Base-by-base conservation (phyloP, 2,888 invertebrate species). In the Mesochorus sp. region DNA sequence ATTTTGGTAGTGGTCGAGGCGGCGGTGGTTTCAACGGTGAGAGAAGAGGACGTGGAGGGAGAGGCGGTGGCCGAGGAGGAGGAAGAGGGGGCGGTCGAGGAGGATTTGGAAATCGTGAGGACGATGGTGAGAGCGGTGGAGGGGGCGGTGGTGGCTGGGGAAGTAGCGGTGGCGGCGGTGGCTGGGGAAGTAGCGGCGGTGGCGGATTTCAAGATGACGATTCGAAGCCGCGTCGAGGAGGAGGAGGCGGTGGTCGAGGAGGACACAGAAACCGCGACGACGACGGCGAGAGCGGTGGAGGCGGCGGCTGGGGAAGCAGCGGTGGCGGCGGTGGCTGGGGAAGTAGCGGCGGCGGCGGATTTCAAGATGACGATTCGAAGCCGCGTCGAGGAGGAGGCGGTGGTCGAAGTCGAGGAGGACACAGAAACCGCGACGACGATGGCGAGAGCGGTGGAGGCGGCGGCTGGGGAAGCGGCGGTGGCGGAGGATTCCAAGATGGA, bases 381-480 rank as follows among this genome's bases (percentile, higher is more conserved):
- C 53, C 53, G 53, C 53, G 28, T 1, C 14, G 80, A 51, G 74
- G 74, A 4, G 76, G 79, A 49, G 75, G 76, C 26, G 82, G 78
- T 4, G 47, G 79, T 1, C 88, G 85, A 44, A 91, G 91, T 72
- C 91, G 91, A 0, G 91, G 85, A 47, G 91, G 91, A 6, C 59
- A 47, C 28, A 71, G 64, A 64, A 70, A 42, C 57, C 77, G 62
- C 37, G 81, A 74, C 5, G 75, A 57, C 4, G 67, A 71, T 14
- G 42, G 39, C 8, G 76, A 75, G 19, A 70, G 79, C n/a, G 80
- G 84, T 1, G 81, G 82, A 0, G 81, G 80, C 0, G 80, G 68
- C 3, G 80, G 85, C 3, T 80, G 83, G 1, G 80, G 79, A n/a
- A 82, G 42, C 74, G 79, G 47, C 78, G 42, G 76, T 57, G 66